Percentiles rank a stretch among this genome's conserved stretches.
Evolutionary conservation across 2,113 vertebrate genomes (phyloP).

Genomic region (human (Homo sapiens)): GRCh38 chr1:216450001-216450500

Average conservation of each 20-base stretch:
- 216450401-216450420: background rate
- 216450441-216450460: background rate
- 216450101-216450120: background rate
- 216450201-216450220: background rate
- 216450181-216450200: background rate
- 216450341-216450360: background rate
- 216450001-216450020: background rate
- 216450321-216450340: background rate
- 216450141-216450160: background rate
- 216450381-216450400: background rate
- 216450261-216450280: background rate
- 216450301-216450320: background rate
- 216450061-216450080: background rate
- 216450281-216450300: background rate
- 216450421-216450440: background rate
- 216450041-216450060: background rate
- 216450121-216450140: background rate
- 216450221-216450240: background rate
- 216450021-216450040: background rate
- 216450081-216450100: background rate
- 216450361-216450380: background rate
- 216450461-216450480: background rate
- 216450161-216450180: background rate
- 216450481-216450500: background rate
- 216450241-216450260: background rate